Conservation (phyloP, 2,113 vertebrate species). For the Gymnorhina tibicen region DNA sequence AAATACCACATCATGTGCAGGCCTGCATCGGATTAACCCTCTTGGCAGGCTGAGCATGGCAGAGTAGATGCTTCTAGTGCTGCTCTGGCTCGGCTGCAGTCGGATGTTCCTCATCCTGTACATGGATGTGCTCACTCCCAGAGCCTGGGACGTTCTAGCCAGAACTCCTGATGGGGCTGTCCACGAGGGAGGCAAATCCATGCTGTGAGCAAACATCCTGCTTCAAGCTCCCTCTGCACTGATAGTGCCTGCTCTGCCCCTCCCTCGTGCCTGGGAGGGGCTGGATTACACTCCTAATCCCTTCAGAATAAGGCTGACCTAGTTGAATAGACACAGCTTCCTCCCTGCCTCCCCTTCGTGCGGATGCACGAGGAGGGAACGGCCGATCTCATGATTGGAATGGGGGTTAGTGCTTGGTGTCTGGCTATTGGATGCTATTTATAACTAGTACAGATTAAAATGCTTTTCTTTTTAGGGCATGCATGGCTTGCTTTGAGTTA, state of each 20-base stretch:
- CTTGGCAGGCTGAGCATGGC: neutral
- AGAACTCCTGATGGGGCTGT: neutral
- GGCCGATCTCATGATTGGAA: neutral
- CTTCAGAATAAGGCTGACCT: slow-evolving; percentile 73
- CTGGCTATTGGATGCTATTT: slow-evolving; percentile 52
- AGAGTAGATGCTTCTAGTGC: neutral
- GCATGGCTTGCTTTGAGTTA: slow-evolving; percentile 45
- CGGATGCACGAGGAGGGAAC: neutral
- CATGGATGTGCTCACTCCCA: rapidly evolving
- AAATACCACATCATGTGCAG: neutral
- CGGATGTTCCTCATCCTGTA: neutral
- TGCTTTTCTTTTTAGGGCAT: slow-evolving; percentile 60
- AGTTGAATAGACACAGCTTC: slow-evolving; percentile 54
- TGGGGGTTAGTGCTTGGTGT: neutral
- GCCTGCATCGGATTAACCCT: neutral
- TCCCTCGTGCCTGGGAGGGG: slow-evolving; percentile 9
- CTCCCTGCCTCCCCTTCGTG: neutral
- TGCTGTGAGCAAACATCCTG: slow-evolving; percentile 3
- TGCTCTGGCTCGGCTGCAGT: neutral
- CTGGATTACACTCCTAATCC: slow-evolving; percentile 69
- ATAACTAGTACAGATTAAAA: slow-evolving; percentile 59
- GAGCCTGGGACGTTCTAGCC: neutral
- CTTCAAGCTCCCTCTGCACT: neutral
- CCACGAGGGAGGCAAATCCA: neutral
- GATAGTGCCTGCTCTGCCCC: neutral